A percentile compares a stretch with the other conserved stretches of the same genome.
Evolutionary conservation across 2,888 invertebrate species (phyloP).

Genomic region (Chesias legatella): DNA sequence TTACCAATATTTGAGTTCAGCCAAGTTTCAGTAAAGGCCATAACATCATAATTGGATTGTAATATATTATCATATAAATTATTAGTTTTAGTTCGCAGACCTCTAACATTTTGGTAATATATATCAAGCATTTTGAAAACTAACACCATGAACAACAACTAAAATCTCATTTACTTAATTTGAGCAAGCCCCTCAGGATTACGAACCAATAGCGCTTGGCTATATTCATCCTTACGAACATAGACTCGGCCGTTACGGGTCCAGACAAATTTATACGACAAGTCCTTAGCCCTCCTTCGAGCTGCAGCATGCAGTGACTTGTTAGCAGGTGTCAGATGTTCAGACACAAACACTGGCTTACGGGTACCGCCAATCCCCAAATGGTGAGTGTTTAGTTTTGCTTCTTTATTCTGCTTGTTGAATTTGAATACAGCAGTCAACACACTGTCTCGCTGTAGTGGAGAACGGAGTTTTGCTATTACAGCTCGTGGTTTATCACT

Average conservation of each 20-base stretch:
- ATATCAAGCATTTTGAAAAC: neutral
- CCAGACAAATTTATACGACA: neutral
- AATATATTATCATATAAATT: neutral
- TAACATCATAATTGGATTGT: neutral
- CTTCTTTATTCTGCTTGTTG: conserved; percentile 2
- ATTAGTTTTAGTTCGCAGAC: conserved; percentile 3
- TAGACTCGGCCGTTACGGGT: conserved; percentile 7
- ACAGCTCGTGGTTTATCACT: conserved; percentile 4
- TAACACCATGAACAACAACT: no score
- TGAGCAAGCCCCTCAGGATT: conserved; percentile 1
- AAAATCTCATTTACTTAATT: neutral
- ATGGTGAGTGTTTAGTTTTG: conserved; percentile 4
- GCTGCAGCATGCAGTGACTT: conserved; percentile 10
- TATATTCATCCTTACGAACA: conserved; percentile 5
- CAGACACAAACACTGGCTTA: conserved; percentile 1
- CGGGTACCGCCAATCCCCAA: conserved; percentile 4
- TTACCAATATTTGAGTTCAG: conserved; percentile 3
- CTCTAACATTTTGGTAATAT: conserved; percentile 7
- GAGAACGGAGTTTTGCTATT: neutral
- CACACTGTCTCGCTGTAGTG: conserved; percentile 2
- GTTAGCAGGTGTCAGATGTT: conserved; percentile 6
- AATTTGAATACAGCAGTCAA: conserved; percentile 3
- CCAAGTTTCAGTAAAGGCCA: conserved; percentile 6
- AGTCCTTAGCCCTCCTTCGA: conserved; percentile 3
- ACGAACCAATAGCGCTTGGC: neutral